Base-by-base conservation (phyloP, 2,888 invertebrate genomes). In the Melanostoma mellinum region DNA sequence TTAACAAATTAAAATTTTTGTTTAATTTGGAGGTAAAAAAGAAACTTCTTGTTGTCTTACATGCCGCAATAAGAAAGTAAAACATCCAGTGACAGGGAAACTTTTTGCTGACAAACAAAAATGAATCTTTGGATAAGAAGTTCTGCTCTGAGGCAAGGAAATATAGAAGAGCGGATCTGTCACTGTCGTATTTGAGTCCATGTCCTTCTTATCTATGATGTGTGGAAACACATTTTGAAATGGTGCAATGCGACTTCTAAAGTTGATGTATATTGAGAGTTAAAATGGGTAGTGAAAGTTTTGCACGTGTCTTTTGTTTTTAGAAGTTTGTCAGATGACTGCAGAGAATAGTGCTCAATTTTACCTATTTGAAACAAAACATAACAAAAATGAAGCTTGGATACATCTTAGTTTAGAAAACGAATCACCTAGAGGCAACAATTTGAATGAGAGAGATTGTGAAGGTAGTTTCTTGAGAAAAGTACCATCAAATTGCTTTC, bases 81-180 rank as follows among this genome's bases (percentile, higher is more conserved):
- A 2, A 38, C 48, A 56, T 56, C 38, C 48, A 44, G 36, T 60
- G 60, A 53, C 68, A 50, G 75, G 10, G 60, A 6, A 55, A 68
- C 40, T 68, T 68, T 68, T 61, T 53, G 35, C 60, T 68, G 50
- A n/a, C 65, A 67, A 1, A 61, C 60, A 8, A 61, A 20, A 20
- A 53, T 61, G 36, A 53, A 35, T 60, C 52, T 60, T 50, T 6
- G 30, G 3, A 40, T 20, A 63, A 63, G 5, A 63, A 63, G 5
- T 48, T 48, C 2, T 1, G 9, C 8, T 38, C 20, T 20, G 20
- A 1, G 9, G 2, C 6, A 10, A 32, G 3, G 20, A 53, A 30
- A 48, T 52, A n/a, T 33, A 9, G 6, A 35, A 52, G 33, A 9
- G n/a, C 33, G 2, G n/a, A 5, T 48, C 10, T 30, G 33, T 9